phyloP scores from a whole-genome alignment of 2,113 vertebrate species.

The Takifugu bimaculatus region DNA sequence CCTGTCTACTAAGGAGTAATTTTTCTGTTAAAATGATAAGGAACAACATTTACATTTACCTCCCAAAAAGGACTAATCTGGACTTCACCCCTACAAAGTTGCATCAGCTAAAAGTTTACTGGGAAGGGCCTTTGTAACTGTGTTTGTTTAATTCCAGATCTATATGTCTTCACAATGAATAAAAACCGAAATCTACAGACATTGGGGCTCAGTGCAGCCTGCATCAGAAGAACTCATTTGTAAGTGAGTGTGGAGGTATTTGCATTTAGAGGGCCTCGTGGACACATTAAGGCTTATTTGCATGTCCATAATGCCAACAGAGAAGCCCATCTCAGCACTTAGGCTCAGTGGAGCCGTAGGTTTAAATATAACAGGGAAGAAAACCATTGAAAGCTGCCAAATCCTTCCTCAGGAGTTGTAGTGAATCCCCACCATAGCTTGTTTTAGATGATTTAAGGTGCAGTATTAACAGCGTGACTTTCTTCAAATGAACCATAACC shows the following conservation, averaged over 20 bases:
- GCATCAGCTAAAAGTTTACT: background rate
- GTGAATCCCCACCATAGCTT: conserved; percentile 65
- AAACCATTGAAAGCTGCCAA: conserved; percentile 48
- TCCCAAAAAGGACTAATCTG: background rate
- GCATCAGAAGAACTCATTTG: conserved; percentile 53
- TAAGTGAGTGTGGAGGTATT: conserved; percentile 67
- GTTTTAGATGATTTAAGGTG: conserved; percentile 72
- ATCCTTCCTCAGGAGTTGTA: conserved; percentile 62
- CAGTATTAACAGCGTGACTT: background rate
- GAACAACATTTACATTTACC: background rate
- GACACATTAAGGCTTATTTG: conserved; percentile 77
- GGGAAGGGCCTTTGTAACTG: background rate
- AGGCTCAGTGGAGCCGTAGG: conserved; percentile 67
- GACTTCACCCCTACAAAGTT: background rate
- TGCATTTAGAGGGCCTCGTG: conserved; percentile 74
- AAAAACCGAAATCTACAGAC: conserved; percentile 20
- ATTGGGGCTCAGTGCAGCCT: conserved; percentile 35
- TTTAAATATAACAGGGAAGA: conserved; percentile 69
- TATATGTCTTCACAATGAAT: conserved; percentile 12
- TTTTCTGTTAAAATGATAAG: background rate
- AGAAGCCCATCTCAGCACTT: conserved; percentile 61
- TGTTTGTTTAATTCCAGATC: background rate
- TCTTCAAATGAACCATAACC: conserved; percentile 1
- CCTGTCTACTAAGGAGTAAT: background rate
- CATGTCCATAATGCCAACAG: conserved; percentile 71